Percentiles rank a stretch among this genome's conserved stretches.
Evolutionary conservation across 2,113 vertebrate species (phyloP).

Genomic region (Gnathonemus echidnorhynchus): DNA sequence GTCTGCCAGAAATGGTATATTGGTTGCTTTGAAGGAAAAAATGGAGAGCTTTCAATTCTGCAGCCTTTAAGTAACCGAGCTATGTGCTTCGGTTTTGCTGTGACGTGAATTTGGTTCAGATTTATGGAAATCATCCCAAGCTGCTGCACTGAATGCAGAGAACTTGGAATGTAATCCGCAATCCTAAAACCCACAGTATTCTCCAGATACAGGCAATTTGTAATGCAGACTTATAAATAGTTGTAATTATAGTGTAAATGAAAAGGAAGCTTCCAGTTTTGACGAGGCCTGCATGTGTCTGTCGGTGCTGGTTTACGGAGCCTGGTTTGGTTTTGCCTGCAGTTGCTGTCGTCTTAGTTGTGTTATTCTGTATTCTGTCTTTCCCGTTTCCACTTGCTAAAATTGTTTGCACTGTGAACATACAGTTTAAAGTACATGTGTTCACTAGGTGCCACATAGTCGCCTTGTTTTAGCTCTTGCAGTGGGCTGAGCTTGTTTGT

Average conservation of each 20-base stretch:
- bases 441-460: background rate
- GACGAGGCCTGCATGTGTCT: constrained; percentile 45
- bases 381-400: background rate
- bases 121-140: constrained; percentile 24
- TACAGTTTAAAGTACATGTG: background rate
- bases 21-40: constrained; percentile 28
- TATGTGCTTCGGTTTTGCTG: constrained; percentile 31
- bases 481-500: background rate
- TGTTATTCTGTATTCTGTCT: background rate
- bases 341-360: background rate
- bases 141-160: constrained; percentile 19
- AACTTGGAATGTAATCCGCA: constrained; percentile 33
- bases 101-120: constrained; percentile 28
- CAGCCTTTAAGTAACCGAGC: constrained; percentile 25
- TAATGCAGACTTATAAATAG: constrained; percentile 62
- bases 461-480: background rate
- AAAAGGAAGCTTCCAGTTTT: constrained; percentile 41
- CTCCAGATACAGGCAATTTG: constrained; percentile 40
- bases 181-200: constrained; percentile 43
- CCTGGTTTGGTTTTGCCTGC: background rate
- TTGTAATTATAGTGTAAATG: constrained; percentile 58
- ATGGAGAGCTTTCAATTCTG: constrained; percentile 14
- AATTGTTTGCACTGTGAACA: background rate
- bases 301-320: constrained; percentile 21
- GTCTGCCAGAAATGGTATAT: constrained; percentile 39